phyloP scores from a whole-genome alignment of 2,797 vertebrate genomes.

The Macroramphosus scolopax region DNA sequence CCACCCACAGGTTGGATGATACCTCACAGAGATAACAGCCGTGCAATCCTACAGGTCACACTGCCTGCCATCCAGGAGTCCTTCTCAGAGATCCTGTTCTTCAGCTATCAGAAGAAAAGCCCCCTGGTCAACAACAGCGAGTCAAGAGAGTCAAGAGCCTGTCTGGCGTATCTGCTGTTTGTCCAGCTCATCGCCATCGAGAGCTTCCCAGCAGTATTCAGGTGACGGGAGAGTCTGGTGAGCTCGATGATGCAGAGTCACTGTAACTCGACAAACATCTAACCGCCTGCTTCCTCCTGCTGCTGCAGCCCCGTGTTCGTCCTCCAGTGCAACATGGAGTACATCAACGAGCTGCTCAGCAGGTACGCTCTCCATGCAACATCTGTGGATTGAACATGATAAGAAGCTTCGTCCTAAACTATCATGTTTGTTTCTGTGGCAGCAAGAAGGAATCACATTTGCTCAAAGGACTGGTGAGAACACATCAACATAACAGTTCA shows the following conservation, averaged over 20 bases:
- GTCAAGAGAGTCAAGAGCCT: conserved; percentile 82
- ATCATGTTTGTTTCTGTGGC: conserved; percentile 26
- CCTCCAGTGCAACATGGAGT: conserved; percentile 88
- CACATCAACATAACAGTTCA: not conserved
- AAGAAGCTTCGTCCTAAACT: not conserved
- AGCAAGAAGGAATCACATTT: conserved; percentile 91
- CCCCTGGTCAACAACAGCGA: conserved; percentile 66
- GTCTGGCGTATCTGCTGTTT: conserved; percentile 91
- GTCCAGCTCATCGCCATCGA: conserved; percentile 85
- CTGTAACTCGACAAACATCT: too few species aligned
- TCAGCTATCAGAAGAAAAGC: conserved; percentile 55
- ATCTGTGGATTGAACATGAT: not conserved
- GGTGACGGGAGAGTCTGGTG: too few species aligned
- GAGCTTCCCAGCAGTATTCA: conserved; percentile 87
- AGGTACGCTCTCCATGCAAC: conserved; percentile 76
- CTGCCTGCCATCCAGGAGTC: conserved; percentile 65
- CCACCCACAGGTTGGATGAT: too few species aligned
- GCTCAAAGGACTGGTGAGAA: conserved; percentile 92
- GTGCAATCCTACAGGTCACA: conserved; percentile 52
- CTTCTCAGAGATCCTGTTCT: conserved; percentile 72
- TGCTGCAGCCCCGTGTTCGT: conserved; percentile 87
- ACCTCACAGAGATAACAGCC: not conserved
- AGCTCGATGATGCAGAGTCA: too few species aligned
- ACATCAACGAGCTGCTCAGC: conserved; percentile 83
- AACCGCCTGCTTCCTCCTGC: too few species aligned